Conservation (phyloP, 2,888 invertebrate species). For the Yponomeuta plumbellus region DNA sequence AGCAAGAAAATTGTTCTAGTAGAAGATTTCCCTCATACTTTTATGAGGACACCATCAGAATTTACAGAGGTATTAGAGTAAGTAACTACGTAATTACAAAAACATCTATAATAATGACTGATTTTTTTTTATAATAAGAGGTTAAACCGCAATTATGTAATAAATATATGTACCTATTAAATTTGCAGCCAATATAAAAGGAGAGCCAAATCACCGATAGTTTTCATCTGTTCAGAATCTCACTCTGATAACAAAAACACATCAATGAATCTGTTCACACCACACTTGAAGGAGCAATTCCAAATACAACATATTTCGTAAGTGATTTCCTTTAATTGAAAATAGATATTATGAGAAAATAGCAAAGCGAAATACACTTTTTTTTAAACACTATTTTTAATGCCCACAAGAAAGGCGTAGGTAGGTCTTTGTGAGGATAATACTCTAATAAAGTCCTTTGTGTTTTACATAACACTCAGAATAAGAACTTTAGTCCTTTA, state of each 20-base stretch:
- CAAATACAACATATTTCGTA: slow-evolving; percentile 81
- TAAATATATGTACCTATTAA: background rate
- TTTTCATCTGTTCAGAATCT: slow-evolving; percentile 84
- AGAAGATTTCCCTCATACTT: slow-evolving; percentile 89
- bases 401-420: too few relatives aligned
- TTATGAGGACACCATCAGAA: slow-evolving; percentile 79
- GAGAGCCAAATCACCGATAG: slow-evolving; percentile 80
- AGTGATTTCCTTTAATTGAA: slow-evolving; percentile 29
- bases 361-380: background rate
- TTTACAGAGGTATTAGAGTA: slow-evolving; percentile 83
- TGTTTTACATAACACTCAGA: too few relatives aligned
- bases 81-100: slow-evolving; percentile 33
- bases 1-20: slow-evolving; percentile 80
- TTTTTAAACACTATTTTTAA: too few relatives aligned
- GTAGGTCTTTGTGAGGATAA: background rate
- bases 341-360: background rate
- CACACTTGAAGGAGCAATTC: slow-evolving; percentile 77
- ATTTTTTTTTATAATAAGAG: too few relatives aligned
- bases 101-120: too few relatives aligned
- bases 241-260: slow-evolving; percentile 77
- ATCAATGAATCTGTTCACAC: slow-evolving; percentile 79
- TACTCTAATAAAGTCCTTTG: too few relatives aligned
- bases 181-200: slow-evolving; percentile 74
- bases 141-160: too few relatives aligned
- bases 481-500: too few relatives aligned